Evolutionary conservation across 2,888 invertebrate species (phyloP), one percentile per base, ranked within the genome.

Genomic region (Synergus umbraculus): DNA sequence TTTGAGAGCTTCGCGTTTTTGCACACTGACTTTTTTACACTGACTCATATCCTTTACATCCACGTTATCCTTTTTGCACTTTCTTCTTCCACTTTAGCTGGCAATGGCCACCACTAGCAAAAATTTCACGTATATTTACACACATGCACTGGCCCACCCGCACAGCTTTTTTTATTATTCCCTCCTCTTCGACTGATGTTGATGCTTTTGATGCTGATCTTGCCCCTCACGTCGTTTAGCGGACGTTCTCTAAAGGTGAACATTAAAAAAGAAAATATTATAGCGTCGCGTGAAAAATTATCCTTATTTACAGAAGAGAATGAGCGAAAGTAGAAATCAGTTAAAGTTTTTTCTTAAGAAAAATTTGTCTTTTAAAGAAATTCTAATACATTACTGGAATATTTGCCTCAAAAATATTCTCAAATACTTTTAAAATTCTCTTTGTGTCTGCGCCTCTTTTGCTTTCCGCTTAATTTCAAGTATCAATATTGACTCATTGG

Each of bases 71-170:
- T 73, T 73, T 54, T 18, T 66, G 66, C 66, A 73, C 69, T 73
- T 73, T 73, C n/a, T 49, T 73, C 49, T 29, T 73, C 9, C 69
- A 73, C 69, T 73, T 49, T 37, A 15, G 29, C 54, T 46, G 44
- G 41, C n/a, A 67, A 46, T 12, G 44, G 43, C 18, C 41, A 18
- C 37, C 29, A 73, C 73, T 73, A 73, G 41, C 2, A 54, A 54
- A n/a, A 73, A 73, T 73, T 73, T 73, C 73, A 73, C 73, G 73
- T 73, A 73, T 73, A 73, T 73, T 73, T 73, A 73, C 73, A 73
- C 73, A 54, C 54, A 49, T 29, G 15, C 54, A 73, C 73, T 73
- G n/a, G 49, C 4, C n/a, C 73, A 73, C 54, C 41, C 73, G 49
- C 73, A 73, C 73, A n/a, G 73, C 29, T 15, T 37, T 73, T 58